A percentile compares a stretch with the other conserved stretches of the same genome.
Evolutionary conservation across 2,113 vertebrate species (phyloP).

Genomic region (Zingel zingel): DNA sequence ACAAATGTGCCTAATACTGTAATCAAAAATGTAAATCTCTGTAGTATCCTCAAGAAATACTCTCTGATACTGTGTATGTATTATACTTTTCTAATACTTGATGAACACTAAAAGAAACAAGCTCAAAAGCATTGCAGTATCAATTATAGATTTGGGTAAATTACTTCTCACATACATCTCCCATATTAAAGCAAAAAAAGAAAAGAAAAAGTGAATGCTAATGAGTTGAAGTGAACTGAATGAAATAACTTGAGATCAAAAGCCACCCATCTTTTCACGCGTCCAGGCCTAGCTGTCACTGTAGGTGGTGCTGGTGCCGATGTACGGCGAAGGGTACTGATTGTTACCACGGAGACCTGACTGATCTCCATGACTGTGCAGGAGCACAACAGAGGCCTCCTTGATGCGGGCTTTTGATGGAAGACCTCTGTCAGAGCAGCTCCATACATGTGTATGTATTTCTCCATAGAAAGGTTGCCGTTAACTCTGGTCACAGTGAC

Average conservation of each 20-base stretch:
- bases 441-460: constrained; percentile 78
- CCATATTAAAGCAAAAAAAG: not conserved
- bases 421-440: constrained; percentile 70
- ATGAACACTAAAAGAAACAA: not conserved
- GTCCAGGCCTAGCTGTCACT: constrained; percentile 58
- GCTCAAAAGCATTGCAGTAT: not conserved
- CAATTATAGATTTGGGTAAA: not conserved
- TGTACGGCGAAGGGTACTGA: constrained; percentile 62
- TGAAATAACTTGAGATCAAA: constrained; percentile 53
- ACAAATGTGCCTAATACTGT: not conserved
- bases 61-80: not conserved
- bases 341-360: constrained; percentile 54
- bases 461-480: constrained; percentile 63
- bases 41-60: too few species aligned
- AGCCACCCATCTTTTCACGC: constrained; percentile 41
- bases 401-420: constrained; percentile 71
- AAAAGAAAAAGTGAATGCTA: constrained; percentile 6
- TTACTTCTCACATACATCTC: not conserved
- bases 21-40: not conserved
- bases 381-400: constrained; percentile 67
- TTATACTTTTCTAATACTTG: not conserved
- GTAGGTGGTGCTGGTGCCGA: constrained; percentile 66
- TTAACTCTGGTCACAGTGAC: constrained; percentile 86
- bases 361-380: constrained; percentile 76
- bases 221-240: constrained; percentile 15